A percentile compares a stretch with the other conserved stretches of the same genome.
phyloP scores from a whole-genome alignment of 2,888 invertebrate species.

The Malthinus seriepunctatus region DNA sequence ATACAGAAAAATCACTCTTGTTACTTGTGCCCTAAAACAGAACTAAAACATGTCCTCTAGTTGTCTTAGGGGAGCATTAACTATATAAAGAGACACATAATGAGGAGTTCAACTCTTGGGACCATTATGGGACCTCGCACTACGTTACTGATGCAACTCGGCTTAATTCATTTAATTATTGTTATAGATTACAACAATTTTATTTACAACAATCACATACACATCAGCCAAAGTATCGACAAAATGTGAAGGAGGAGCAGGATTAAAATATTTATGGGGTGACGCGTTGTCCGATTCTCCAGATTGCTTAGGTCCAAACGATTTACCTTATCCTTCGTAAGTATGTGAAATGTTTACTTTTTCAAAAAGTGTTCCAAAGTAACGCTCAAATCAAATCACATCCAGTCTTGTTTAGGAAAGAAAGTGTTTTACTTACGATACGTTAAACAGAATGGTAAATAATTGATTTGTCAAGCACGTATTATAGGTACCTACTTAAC shows the following conservation, averaged over 20 bases:
- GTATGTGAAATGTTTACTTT: conserved; percentile 37
- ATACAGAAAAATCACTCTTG: too few species aligned
- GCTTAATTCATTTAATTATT: neutral
- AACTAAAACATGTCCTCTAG: too few species aligned
- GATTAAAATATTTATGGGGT: conserved; percentile 84
- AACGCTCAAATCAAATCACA: neutral
- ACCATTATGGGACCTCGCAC: too few species aligned
- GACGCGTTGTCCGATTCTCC: conserved; percentile 79
- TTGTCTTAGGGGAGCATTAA: too few species aligned
- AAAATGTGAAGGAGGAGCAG: conserved; percentile 64
- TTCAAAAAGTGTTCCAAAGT: too few species aligned
- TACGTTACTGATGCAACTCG: too few species aligned
- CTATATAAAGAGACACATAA: too few species aligned
- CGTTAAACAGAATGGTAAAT: too few species aligned
- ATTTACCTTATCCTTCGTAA: conserved; percentile 83
- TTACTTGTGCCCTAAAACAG: too few species aligned
- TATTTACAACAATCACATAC: conserved; percentile 35
- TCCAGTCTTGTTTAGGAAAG: neutral
- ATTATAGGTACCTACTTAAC: too few species aligned
- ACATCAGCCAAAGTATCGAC: conserved; percentile 44
- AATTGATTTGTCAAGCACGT: too few species aligned
- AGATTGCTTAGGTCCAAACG: conserved; percentile 83
- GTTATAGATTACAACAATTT: conserved; percentile 43
- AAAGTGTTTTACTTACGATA: neutral
- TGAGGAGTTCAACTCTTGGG: too few species aligned